These are phyloP conservation scores for Hypolimnas misippus DNA, from an alignment of 2,888 invertebrate genomes.

Conservation along the genomic window DNA sequence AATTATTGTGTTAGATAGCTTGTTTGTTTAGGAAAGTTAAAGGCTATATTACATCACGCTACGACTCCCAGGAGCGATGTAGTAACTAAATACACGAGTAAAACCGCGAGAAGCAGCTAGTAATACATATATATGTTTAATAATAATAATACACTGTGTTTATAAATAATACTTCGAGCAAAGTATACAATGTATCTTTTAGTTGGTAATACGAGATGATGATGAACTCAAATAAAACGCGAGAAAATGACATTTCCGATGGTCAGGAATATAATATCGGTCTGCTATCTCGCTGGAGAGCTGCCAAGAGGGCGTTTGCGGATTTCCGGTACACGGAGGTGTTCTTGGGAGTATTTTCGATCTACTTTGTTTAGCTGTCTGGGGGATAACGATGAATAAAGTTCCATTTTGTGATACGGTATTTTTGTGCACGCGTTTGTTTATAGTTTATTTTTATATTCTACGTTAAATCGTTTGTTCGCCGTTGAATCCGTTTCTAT, in stretches of 20 bases:
- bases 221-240: slow-evolving; percentile 3
- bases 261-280: slow-evolving; percentile 16
- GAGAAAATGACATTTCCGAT: slow-evolving; percentile 32
- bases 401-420: not conserved
- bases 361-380: slow-evolving; percentile 10
- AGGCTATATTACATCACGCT: too few species aligned
- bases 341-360: slow-evolving; percentile 12
- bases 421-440: not conserved
- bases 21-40: too few species aligned
- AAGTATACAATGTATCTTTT: not conserved
- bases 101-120: too few species aligned
- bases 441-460: too few species aligned
- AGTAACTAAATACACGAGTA: too few species aligned
- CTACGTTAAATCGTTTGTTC: too few species aligned
- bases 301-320: slow-evolving; percentile 29
- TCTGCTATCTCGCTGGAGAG: slow-evolving; percentile 22
- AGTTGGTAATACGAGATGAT: not conserved
- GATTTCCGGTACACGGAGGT: slow-evolving; percentile 26
- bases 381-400: not conserved
- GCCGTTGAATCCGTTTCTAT: too few species aligned
- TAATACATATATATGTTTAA: too few species aligned
- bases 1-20: too few species aligned
- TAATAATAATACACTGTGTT: not conserved
- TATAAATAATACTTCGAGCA: not conserved
- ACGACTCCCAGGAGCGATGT: too few species aligned